Conservation (phyloP, 2,113 vertebrate species). For the Ceyx cyanopectus region DNA sequence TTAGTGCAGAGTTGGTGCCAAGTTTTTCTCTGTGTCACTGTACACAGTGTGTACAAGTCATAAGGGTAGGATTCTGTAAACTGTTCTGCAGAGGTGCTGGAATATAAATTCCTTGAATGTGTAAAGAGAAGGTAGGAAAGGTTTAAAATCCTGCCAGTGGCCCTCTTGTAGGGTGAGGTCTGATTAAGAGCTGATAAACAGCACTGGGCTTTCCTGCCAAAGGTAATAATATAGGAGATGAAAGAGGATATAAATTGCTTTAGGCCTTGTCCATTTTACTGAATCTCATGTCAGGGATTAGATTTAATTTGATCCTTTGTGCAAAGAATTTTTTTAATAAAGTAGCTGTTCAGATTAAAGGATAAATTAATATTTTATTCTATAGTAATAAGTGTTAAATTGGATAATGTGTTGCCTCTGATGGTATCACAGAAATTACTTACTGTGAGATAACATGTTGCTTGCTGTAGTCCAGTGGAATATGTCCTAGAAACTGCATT, state of each 20-base stretch:
- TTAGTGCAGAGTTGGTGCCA: not conserved
- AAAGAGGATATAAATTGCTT: constrained; percentile 34
- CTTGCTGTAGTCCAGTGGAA: constrained; percentile 1
- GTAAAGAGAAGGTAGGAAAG: not conserved
- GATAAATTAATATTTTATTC: constrained; percentile 24
- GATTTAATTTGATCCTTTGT: constrained; percentile 39
- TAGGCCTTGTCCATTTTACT: constrained; percentile 36
- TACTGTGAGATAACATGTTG: not conserved
- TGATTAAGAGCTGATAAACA: constrained; percentile 14
- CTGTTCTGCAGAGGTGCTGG: not conserved
- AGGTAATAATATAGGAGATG: not conserved
- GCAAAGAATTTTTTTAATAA: constrained; percentile 59
- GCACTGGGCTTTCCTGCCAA: not conserved
- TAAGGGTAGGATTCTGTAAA: not conserved
- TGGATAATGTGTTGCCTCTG: constrained; percentile 22
- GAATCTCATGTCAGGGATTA: not conserved
- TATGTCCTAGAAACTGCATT: not conserved
- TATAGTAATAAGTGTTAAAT: constrained; percentile 7
- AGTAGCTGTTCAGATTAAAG: constrained; percentile 37
- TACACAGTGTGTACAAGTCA: not conserved
- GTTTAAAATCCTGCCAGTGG: not conserved
- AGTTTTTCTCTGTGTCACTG: not conserved
- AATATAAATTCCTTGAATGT: constrained; percentile 6
- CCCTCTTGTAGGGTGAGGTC: not conserved
- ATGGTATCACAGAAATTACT: constrained; percentile 27